Evolutionary conservation across 2,113 vertebrate genomes (phyloP).

Genomic region (Cottus gobio): DNA sequence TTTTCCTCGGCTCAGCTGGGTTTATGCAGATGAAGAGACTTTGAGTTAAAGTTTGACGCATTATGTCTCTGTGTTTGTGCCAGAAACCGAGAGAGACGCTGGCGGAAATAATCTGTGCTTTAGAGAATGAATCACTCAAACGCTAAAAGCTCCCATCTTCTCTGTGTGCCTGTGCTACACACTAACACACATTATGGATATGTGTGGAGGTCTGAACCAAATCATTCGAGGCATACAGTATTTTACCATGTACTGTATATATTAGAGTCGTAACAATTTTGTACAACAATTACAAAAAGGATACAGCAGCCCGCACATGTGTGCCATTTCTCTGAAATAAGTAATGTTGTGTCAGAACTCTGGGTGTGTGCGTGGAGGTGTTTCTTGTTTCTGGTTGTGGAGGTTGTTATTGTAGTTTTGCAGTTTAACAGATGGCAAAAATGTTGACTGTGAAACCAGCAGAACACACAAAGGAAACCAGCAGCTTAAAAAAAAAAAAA

Average conservation of each 20-base stretch:
- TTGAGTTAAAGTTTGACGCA: constrained; percentile 52
- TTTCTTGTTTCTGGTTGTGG: neutral
- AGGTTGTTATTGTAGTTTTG: neutral
- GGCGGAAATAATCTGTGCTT: constrained; percentile 44
- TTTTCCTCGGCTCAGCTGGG: constrained; percentile 39
- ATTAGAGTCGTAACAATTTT: neutral
- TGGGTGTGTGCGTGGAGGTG: neutral
- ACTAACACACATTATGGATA: neutral
- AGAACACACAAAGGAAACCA: neutral
- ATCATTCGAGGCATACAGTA: neutral
- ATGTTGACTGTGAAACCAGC: neutral
- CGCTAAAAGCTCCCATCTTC: constrained; percentile 19
- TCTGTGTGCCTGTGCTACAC: constrained; percentile 4
- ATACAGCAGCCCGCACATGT: neutral
- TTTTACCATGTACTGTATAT: neutral
- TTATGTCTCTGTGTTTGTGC: constrained; percentile 51
- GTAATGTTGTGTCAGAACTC: neutral
- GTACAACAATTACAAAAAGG: neutral
- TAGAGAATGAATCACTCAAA: constrained; percentile 46
- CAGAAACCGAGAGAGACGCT: constrained; percentile 36
- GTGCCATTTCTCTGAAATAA: neutral
- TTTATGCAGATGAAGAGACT: constrained; percentile 52
- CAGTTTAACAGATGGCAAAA: neutral
- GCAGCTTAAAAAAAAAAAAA: neutral
- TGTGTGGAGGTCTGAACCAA: neutral